Evolutionary conservation across 2,888 invertebrate species (phyloP).

Genomic region (Lagria hirta): DNA sequence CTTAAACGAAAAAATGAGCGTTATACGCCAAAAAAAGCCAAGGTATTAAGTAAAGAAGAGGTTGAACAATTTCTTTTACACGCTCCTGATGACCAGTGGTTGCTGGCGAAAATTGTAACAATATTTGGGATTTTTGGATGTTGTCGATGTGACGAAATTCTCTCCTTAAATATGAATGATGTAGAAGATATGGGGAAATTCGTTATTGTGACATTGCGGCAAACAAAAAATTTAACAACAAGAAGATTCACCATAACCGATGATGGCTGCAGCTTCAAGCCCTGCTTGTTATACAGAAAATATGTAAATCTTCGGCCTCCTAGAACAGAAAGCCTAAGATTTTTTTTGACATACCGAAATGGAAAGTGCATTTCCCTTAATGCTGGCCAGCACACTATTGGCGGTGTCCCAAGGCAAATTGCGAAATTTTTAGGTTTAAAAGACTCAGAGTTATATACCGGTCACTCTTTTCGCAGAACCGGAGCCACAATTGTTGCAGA

Average conservation of each 20-base stretch:
- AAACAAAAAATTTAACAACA: constrained; percentile 4
- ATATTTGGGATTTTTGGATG: background rate
- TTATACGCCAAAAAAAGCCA: constrained; percentile 1
- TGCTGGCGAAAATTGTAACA: constrained; percentile 2
- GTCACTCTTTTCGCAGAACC: constrained; percentile 1
- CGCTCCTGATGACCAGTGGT: constrained; percentile 4
- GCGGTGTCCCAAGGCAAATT: background rate
- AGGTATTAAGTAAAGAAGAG: background rate
- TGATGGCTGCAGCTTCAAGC: constrained; percentile 1
- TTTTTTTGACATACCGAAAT: constrained; percentile 3
- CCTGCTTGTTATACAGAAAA: constrained; percentile 1
- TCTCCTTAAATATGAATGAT: constrained; percentile 5
- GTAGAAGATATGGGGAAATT: constrained; percentile 1
- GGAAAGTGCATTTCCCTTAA: constrained; percentile 2
- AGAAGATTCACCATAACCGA: constrained; percentile 1
- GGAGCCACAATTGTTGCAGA: constrained; percentile 3
- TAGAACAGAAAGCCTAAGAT: background rate
- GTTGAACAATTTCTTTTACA: constrained; percentile 1
- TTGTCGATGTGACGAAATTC: background rate
- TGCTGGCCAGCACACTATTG: constrained; percentile 2
- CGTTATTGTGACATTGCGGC: constrained; percentile 1
- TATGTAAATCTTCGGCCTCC: no score
- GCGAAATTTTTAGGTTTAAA: constrained; percentile 1
- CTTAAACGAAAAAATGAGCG: constrained; percentile 2
- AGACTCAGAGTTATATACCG: constrained; percentile 1